Conservation (phyloP, 2,113 vertebrate genomes). For the Bubo blakistoni region DNA sequence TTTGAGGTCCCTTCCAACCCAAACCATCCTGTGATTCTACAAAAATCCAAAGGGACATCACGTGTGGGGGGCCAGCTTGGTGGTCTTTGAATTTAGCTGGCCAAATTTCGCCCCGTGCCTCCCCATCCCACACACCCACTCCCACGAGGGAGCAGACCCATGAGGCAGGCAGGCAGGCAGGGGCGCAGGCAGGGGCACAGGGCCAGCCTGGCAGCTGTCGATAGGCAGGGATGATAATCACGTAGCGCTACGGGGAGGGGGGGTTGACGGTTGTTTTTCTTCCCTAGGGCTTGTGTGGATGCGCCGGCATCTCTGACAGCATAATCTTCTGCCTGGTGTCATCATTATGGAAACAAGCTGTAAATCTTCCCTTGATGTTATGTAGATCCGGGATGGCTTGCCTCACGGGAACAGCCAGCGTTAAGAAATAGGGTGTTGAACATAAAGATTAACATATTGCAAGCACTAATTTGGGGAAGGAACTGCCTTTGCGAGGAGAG, state of each 20-base stretch:
- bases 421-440: background rate
- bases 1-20: no score
- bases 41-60: background rate
- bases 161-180: background rate
- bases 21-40: fast-evolving
- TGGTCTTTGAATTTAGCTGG: background rate
- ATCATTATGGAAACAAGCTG: background rate
- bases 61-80: fast-evolving
- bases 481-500: background rate
- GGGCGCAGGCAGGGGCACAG: background rate
- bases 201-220: background rate
- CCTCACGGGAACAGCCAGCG: background rate
- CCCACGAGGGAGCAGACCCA: background rate
- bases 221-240: background rate
- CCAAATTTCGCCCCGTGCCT: fast-evolving
- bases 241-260: background rate
- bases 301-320: background rate
- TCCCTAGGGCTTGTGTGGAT: background rate
- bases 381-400: background rate
- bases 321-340: background rate
- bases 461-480: background rate
- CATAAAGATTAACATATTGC: background rate
- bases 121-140: no score
- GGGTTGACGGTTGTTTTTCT: background rate
- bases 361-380: background rate